Base-by-base conservation (phyloP, 2,797 vertebrate species). In the Tokudaia muenninki region DNA sequence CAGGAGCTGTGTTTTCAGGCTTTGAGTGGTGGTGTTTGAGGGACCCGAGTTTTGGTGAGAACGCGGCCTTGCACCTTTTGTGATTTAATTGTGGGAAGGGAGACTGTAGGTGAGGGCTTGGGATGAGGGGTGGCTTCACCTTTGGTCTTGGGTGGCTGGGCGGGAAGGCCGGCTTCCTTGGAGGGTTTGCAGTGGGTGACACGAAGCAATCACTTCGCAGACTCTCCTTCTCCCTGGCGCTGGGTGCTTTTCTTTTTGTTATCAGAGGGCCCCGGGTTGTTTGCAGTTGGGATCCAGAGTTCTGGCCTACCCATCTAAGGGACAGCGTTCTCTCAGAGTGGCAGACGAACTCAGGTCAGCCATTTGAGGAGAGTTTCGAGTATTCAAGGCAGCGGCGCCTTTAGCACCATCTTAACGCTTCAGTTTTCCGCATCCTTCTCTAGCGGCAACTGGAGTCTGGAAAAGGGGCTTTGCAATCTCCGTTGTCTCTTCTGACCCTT, bases 331-430 rank as follows among this genome's bases (percentile, higher is more conserved):
- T 90, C 72, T 93, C 79, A 11, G 0, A 93, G 78, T 8, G 91
- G 91, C 86, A 29, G 67, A 37, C 17, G 14, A 44, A 34, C 82
- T 55, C 65, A 6, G 83, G 82, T 83, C 97, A 91, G 97, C 92
- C 95, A 96, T 97, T 97, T 93, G 95, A 94, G 95, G 86, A 65
- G 80, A 70, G 61, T 31, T 41, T 3, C 0, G 2, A 1, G 37
- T 13, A 65, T 61, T 77, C 8, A 29, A 82, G 88, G 74, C 90
- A 24, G 96, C 2, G 34, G 72, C 31, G 21, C 59, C 31, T 52
- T 92, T 93, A 94, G 96, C 96, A 96, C 98, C 97, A 97, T 98
- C 82, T 98, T 97, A 94, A 92, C 5, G 11, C 21, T 34, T n/a
- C 41, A 5, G 92, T 47, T 41, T 44, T 63, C 81, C 11, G n/a